phyloP scores from a whole-genome alignment of 2,888 invertebrate genomes.

The Odiellus spinosus region DNA sequence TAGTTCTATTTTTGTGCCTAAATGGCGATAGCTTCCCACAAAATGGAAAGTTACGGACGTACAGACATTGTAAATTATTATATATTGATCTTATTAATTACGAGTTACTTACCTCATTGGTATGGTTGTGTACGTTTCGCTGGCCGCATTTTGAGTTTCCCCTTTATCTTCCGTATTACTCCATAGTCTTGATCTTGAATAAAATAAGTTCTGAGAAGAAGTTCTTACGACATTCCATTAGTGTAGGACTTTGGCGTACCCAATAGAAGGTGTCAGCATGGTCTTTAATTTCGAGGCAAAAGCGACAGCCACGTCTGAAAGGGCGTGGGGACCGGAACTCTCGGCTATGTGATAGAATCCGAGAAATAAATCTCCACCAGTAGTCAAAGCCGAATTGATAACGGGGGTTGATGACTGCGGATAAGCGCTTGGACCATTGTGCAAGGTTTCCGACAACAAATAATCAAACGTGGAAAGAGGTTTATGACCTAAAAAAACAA shows the following conservation, averaged over 20 bases:
- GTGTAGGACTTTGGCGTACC: too few species aligned
- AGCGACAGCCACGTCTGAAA: conserved; percentile 82
- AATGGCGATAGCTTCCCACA: too few species aligned
- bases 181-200: too few species aligned
- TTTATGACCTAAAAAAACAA: too few species aligned
- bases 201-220: conserved; percentile 1
- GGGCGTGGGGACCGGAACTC: conserved; percentile 21
- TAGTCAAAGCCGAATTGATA: conserved; percentile 54
- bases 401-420: conserved; percentile 51
- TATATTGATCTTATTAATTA: too few species aligned
- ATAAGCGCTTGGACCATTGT: conserved; percentile 47
- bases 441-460: conserved; percentile 58
- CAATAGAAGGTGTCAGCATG: conserved; percentile 21
- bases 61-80: too few species aligned
- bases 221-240: background rate
- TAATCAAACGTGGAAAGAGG: conserved; percentile 60
- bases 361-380: conserved; percentile 65
- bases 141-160: too few species aligned
- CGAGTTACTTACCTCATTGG: too few species aligned
- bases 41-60: too few species aligned
- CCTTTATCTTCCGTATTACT: too few species aligned
- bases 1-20: too few species aligned
- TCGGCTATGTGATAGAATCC: conserved; percentile 81
- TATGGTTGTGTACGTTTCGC: too few species aligned
- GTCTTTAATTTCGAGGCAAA: conserved; percentile 69